phyloP scores from a whole-genome alignment of 2,113 vertebrate species.

The Taxidea taxus region DNA sequence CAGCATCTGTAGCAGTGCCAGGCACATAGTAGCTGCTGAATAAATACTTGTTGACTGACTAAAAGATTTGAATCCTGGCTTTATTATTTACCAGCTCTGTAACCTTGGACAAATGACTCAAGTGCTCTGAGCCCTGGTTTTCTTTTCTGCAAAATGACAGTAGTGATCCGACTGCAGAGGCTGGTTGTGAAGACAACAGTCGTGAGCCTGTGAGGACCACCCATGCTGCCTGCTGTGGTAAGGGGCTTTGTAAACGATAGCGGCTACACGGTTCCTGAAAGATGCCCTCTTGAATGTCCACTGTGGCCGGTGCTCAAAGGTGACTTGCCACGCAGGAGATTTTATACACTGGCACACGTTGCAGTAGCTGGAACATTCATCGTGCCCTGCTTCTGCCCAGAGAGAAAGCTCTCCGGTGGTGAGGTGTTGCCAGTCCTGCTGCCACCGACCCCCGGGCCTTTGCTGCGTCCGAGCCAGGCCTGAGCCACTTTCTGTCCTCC shows the following conservation, averaged over 20 bases:
- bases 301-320: not conserved
- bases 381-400: not conserved
- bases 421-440: not conserved
- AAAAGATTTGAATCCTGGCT: not conserved
- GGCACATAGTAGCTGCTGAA: not conserved
- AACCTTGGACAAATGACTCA: not conserved
- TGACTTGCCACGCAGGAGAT: not conserved
- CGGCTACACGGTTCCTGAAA: accelerated
- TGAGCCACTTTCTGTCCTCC: accelerated
- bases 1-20: not conserved
- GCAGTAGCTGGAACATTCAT: not conserved
- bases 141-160: not conserved
- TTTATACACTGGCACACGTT: accelerated
- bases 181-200: not conserved
- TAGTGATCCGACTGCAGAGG: not conserved
- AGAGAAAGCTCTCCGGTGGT: not conserved
- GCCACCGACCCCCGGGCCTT: not conserved
- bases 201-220: too few species aligned
- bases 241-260: accelerated
- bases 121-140: not conserved
- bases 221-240: accelerated
- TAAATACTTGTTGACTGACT: not conserved
- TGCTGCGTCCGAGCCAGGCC: not conserved
- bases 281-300: not conserved
- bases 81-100: not conserved